Evolutionary conservation across 2,888 invertebrate genomes (phyloP).

Genomic region (Copidosoma aretas): DNA sequence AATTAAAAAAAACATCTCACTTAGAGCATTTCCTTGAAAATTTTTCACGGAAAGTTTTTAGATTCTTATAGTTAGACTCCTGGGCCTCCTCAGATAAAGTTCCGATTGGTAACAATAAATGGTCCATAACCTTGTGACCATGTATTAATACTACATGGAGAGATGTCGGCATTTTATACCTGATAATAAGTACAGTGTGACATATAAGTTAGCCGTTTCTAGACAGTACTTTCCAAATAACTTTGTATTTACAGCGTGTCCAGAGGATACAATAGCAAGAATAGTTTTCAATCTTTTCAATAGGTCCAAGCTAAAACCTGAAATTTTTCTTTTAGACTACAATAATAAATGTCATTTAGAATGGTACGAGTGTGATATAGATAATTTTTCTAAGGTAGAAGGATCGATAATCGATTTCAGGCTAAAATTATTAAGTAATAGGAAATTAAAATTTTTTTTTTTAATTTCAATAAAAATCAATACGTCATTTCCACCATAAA

Average conservation of each 20-base stretch:
- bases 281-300: conserved; percentile 45
- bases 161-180: conserved; percentile 1
- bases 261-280: neutral
- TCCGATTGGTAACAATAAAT: neutral
- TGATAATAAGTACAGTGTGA: neutral
- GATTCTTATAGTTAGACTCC: conserved; percentile 2
- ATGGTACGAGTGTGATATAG: no score
- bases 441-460: no score
- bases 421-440: no score
- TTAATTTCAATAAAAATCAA: no score
- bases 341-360: no score
- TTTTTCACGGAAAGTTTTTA: neutral
- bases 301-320: neutral
- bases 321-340: no score
- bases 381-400: no score
- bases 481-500: no score
- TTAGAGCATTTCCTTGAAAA: no score
- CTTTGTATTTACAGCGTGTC: neutral
- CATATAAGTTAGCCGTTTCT: neutral
- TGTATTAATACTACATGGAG: conserved; percentile 7
- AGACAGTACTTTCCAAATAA: neutral
- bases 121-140: neutral
- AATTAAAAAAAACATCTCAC: no score
- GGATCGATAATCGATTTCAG: no score
- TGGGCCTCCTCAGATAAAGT: conserved; percentile 5